phyloP scores from a whole-genome alignment of 2,113 vertebrate genomes.

The Diadophis punctatus region DNA sequence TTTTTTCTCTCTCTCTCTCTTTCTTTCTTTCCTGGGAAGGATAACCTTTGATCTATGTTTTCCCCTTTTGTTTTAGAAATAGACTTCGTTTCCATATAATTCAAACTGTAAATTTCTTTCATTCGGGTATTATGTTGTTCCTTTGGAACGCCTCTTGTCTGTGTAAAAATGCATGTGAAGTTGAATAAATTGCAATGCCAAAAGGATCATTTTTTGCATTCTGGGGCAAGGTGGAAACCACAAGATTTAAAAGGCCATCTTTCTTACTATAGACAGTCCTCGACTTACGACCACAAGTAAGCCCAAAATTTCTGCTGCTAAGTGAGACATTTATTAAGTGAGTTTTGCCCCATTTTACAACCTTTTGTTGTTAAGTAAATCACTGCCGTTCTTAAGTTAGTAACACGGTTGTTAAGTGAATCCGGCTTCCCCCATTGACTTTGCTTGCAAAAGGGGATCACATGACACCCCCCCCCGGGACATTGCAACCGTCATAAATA shows the following conservation, averaged over 20 bases:
- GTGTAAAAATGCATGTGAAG: constrained; percentile 72
- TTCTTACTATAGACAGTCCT: background rate
- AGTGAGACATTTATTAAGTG: too few species aligned
- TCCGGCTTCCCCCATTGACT: too few species aligned
- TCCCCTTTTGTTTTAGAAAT: constrained; percentile 57
- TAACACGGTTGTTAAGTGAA: too few species aligned
- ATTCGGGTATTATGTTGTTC: constrained; percentile 61
- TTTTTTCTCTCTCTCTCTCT: background rate
- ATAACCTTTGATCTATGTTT: constrained; percentile 51
- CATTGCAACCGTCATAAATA: too few species aligned
- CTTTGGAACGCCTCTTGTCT: constrained; percentile 55
- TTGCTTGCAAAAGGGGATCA: too few species aligned
- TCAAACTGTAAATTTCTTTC: constrained; percentile 52
- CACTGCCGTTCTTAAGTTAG: too few species aligned
- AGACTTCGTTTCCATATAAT: constrained; percentile 50
- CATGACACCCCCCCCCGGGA: too few species aligned
- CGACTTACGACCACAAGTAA: too few species aligned
- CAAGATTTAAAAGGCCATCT: background rate
- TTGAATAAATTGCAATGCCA: constrained; percentile 73
- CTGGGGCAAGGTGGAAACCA: background rate
- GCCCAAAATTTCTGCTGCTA: too few species aligned
- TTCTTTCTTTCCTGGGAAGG: constrained; percentile 53
- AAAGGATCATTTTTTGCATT: constrained; percentile 42
- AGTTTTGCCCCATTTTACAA: too few species aligned
- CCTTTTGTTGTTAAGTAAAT: too few species aligned